A percentile compares a stretch with the other conserved stretches of the same genome.
These are phyloP conservation scores for Hemistola chrysoprasaria DNA, from an alignment of 2,888 invertebrate species.

Conservation along the genomic window DNA sequence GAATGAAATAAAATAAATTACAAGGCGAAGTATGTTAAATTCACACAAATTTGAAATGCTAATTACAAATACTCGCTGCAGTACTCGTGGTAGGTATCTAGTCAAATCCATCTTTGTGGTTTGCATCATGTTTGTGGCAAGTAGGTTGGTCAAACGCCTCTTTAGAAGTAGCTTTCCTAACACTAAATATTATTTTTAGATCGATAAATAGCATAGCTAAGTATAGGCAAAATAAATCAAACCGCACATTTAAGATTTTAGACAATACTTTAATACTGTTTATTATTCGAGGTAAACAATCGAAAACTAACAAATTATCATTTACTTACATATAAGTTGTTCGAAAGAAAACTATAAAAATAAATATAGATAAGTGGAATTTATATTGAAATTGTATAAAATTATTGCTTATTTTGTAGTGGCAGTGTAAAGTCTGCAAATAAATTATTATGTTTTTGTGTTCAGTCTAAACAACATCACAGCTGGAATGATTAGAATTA, in stretches of 20 bases:
- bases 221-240: slow-evolving; percentile 1
- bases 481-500: slow-evolving; percentile 89
- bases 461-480: slow-evolving; percentile 82
- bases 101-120: too few species aligned
- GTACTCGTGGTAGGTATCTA: too few species aligned
- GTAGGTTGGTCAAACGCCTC: too few species aligned
- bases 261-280: slow-evolving; percentile 55
- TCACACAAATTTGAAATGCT: too few species aligned
- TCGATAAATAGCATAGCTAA: too few species aligned
- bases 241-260: not conserved
- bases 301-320: slow-evolving; percentile 26
- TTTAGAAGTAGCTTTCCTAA: too few species aligned
- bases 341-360: slow-evolving; percentile 27
- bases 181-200: too few species aligned
- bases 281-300: slow-evolving; percentile 53
- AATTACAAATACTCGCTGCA: too few species aligned
- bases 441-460: slow-evolving; percentile 36
- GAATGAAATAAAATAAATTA: too few species aligned
- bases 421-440: slow-evolving; percentile 32
- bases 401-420: slow-evolving; percentile 31
- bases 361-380: slow-evolving; percentile 35
- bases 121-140: too few species aligned
- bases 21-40: too few species aligned
- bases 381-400: slow-evolving; percentile 34
- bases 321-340: slow-evolving; percentile 8